A percentile compares a stretch with the other conserved stretches of the same genome.
Evolutionary conservation across 2,113 vertebrate species (phyloP).

Genomic region (Eidolon helvum): DNA sequence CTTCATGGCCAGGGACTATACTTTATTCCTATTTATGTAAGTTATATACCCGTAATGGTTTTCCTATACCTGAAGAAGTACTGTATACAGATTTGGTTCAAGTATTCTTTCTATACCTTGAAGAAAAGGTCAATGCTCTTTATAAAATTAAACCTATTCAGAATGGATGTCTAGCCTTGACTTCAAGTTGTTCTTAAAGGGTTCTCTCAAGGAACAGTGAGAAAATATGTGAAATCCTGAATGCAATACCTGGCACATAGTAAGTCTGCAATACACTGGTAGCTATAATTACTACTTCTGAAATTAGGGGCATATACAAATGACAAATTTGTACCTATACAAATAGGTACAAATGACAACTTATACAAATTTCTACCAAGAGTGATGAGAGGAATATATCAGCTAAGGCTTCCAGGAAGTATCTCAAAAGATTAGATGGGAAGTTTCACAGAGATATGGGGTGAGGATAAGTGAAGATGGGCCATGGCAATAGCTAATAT

Average conservation of each 20-base stretch:
- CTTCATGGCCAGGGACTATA: background rate
- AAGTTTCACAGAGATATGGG: background rate
- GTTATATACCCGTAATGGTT: background rate
- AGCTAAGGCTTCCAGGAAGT: background rate
- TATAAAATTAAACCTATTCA: background rate
- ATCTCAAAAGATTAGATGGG: background rate
- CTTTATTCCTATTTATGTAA: background rate
- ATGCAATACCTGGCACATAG: background rate
- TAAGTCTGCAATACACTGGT: background rate
- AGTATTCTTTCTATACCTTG: background rate
- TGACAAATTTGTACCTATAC: no score
- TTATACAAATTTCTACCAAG: background rate
- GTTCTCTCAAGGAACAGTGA: background rate
- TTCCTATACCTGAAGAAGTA: background rate
- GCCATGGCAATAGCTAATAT: background rate
- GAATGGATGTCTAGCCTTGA: background rate
- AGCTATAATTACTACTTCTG: background rate
- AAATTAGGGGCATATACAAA: background rate
- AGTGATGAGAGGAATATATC: background rate
- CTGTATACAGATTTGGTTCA: background rate
- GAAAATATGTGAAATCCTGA: background rate
- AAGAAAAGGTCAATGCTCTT: background rate
- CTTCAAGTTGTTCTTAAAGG: background rate
- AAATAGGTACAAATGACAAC: background rate
- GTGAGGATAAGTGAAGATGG: background rate